Conservation (phyloP, 2,888 invertebrate species). For the Pemphredon lugubris region DNA sequence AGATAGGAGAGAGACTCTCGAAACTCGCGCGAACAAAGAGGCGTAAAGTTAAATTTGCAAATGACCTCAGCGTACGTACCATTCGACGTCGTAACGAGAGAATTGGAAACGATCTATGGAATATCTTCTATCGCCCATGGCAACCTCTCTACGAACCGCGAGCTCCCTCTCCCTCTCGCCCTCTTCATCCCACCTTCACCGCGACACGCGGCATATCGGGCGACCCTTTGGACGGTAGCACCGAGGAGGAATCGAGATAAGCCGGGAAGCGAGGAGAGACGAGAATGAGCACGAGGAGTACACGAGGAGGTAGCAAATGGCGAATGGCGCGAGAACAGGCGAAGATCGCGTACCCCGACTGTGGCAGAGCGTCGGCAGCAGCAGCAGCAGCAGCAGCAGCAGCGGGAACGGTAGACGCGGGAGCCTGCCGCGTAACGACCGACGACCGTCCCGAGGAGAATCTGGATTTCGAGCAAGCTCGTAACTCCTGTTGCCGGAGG, state of each 20-base stretch:
- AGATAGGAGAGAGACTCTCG: constrained; percentile 5
- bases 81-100: too few species aligned
- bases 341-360: too few species aligned
- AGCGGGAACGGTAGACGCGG: background rate
- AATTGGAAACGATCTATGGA: too few species aligned
- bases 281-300: constrained; percentile 4
- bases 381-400: too few species aligned
- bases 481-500: constrained; percentile 53
- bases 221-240: constrained; percentile 10
- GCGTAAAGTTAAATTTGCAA: too few species aligned
- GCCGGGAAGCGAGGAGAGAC: constrained; percentile 1
- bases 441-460: constrained; percentile 34
- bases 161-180: too few species aligned
- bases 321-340: background rate
- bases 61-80: too few species aligned
- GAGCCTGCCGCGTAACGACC: constrained; percentile 23
- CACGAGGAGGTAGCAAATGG: constrained; percentile 5
- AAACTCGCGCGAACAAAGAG: background rate
- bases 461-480: constrained; percentile 61
- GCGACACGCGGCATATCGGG: constrained; percentile 1
- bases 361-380: too few species aligned
- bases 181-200: too few species aligned
- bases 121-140: too few species aligned
- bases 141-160: too few species aligned
- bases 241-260: constrained; percentile 1